Evolutionary conservation across 2,113 vertebrate species (phyloP).

Genomic region (Cavia porcellus): DNA sequence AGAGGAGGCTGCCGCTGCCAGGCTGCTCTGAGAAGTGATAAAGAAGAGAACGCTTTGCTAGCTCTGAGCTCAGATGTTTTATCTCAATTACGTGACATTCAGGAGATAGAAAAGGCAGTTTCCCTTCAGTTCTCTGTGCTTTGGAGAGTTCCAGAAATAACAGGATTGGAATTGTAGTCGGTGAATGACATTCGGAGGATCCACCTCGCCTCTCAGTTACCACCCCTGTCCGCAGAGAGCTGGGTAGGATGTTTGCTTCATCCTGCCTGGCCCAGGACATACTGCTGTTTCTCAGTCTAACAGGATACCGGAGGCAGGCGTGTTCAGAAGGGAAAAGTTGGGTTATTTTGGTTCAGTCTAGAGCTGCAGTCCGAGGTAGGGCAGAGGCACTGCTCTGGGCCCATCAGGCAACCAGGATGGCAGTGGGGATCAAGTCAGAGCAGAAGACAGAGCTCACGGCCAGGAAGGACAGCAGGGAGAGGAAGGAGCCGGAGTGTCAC

Average conservation of each 20-base stretch:
- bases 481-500: neutral
- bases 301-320: neutral
- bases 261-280: neutral
- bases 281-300: neutral
- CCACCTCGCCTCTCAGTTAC: neutral
- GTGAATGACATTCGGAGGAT: neutral
- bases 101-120: neutral
- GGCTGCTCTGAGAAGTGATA: neutral
- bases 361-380: neutral
- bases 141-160: neutral
- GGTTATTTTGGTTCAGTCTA: too few species aligned
- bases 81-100: constrained; percentile 8
- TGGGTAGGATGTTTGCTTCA: neutral
- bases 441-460: neutral
- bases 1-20: neutral
- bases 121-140: neutral
- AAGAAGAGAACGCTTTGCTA: neutral
- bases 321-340: neutral
- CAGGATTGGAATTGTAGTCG: neutral
- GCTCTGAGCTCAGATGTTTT: neutral
- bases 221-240: neutral
- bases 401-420: neutral
- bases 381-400: neutral
- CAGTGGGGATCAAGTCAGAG: neutral
- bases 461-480: neutral